These are phyloP conservation scores for Calameuta filiformis DNA, from an alignment of 2,888 invertebrate genomes.

Conservation along the genomic window DNA sequence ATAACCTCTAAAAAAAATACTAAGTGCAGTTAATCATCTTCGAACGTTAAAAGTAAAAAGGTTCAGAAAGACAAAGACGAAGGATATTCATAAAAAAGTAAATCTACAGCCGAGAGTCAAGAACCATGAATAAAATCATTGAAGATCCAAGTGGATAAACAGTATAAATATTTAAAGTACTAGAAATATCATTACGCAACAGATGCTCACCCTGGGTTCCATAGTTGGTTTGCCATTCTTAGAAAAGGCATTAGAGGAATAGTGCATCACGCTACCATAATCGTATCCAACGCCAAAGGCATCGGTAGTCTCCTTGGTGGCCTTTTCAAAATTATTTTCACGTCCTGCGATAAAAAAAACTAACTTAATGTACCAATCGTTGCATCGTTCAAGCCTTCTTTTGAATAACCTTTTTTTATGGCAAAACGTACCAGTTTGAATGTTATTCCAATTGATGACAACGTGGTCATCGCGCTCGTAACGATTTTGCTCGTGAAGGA, in stretches of 20 bases:
- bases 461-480: constrained; percentile 80
- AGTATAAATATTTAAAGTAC: neutral
- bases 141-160: neutral
- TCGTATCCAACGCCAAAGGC: constrained; percentile 82
- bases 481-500: constrained; percentile 85
- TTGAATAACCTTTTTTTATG: neutral
- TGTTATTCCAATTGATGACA: constrained; percentile 75
- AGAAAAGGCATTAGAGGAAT: constrained; percentile 82
- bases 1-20: neutral
- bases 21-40: neutral
- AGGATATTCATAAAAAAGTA: neutral
- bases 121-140: neutral
- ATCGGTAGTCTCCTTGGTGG: constrained; percentile 68
- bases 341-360: constrained; percentile 66
- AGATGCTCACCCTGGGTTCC: constrained; percentile 72
- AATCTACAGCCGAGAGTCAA: neutral
- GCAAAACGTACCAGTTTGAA: constrained; percentile 69
- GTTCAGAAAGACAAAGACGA: neutral
- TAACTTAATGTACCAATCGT: neutral
- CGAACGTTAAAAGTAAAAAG: neutral
- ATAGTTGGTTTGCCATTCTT: constrained; percentile 79
- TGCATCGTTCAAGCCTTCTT: neutral
- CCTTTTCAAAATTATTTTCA: constrained; percentile 78
- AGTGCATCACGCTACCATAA: constrained; percentile 87
- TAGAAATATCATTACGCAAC: neutral